These are phyloP conservation scores for Myotis yumanensis DNA, from an alignment of 2,113 vertebrate species.

Conservation along the genomic window DNA sequence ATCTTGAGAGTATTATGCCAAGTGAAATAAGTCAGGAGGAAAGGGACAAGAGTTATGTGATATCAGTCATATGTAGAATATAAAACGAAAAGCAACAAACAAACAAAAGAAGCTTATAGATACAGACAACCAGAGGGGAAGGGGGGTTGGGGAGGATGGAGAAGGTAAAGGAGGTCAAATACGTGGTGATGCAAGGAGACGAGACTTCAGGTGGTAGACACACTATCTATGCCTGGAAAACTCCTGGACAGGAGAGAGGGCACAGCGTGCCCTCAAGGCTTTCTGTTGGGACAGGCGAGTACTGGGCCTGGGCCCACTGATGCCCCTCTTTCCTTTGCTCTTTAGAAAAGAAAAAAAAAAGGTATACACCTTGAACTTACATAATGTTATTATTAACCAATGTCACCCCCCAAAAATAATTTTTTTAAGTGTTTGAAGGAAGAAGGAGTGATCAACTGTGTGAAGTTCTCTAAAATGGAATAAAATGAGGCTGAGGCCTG, in stretches of 20 bases:
- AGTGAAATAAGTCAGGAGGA: background rate
- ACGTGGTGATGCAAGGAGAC: background rate
- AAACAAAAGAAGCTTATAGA: background rate
- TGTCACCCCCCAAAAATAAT: background rate
- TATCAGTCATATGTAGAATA: background rate
- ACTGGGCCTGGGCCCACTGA: no score
- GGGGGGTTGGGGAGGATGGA: background rate
- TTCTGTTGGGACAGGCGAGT: no score
- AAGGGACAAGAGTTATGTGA: background rate
- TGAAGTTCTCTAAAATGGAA: background rate
- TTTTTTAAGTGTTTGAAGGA: background rate
- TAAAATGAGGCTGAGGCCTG: background rate
- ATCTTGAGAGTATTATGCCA: background rate
- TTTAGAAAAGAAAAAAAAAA: background rate
- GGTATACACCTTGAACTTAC: background rate
- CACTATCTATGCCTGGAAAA: background rate
- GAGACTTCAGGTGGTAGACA: background rate
- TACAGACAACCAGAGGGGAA: background rate
- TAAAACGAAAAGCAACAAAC: background rate
- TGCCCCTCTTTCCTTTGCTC: no score
- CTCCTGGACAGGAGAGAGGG: no score
- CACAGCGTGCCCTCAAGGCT: no score
- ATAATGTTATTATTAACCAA: background rate
- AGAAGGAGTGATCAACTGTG: background rate
- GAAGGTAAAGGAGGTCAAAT: background rate